These are phyloP conservation scores for Seira sanloemensis DNA, from an alignment of 2,888 invertebrate genomes.

Conservation along the genomic window DNA sequence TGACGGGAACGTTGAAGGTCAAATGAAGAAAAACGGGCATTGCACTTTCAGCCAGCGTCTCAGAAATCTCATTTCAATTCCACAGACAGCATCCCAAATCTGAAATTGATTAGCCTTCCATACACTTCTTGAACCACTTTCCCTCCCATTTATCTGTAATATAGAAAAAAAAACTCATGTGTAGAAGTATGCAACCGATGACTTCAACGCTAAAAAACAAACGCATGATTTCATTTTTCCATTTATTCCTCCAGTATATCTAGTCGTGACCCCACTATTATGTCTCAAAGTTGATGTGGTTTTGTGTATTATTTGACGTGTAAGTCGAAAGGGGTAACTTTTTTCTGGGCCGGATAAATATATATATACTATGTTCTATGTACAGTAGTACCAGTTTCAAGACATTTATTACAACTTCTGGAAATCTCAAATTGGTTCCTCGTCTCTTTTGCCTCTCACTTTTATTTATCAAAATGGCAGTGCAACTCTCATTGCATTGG, in stretches of 20 bases:
- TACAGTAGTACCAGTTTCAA: too few relatives aligned
- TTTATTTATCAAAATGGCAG: not conserved
- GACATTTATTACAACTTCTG: too few relatives aligned
- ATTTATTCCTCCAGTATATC: slow-evolving; percentile 8
- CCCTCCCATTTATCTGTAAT: slow-evolving; percentile 27
- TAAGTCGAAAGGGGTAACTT: slow-evolving; percentile 30
- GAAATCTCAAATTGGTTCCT: slow-evolving; percentile 45
- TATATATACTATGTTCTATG: too few relatives aligned
- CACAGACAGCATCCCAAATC: too few relatives aligned
- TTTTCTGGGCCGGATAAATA: too few relatives aligned
- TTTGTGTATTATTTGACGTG: slow-evolving; percentile 10
- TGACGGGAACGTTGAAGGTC: not conserved
- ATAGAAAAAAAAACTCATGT: too few relatives aligned
- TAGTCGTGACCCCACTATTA: not conserved
- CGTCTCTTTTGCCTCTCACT: slow-evolving; percentile 5
- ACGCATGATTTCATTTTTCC: slow-evolving; percentile 26
- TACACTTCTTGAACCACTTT: slow-evolving; percentile 33
- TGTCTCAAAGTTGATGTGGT: not conserved
- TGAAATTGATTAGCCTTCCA: too few relatives aligned
- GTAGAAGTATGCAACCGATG: too few relatives aligned
- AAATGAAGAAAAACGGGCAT: too few relatives aligned
- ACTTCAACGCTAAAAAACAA: too few relatives aligned
- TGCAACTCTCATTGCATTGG: not conserved
- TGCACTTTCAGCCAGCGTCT: too few relatives aligned
- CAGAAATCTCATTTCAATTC: too few relatives aligned